Evolutionary conservation across 2,888 invertebrate genomes (phyloP).

Genomic region (Corythucha ciliata): DNA sequence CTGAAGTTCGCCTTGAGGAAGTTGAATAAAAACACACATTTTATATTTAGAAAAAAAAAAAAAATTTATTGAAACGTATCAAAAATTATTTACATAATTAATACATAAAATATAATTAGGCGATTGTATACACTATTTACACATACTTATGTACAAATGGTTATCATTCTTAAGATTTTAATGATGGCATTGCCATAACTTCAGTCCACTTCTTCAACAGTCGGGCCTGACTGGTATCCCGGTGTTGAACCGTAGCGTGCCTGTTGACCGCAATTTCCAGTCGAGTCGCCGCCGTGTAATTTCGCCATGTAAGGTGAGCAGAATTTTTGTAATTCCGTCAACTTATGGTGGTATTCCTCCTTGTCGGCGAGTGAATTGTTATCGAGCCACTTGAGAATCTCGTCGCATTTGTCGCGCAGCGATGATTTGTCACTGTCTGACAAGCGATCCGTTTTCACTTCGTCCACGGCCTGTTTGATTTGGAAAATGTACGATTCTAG

Average conservation of each 20-base stretch:
- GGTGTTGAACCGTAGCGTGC: no score
- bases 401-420: conserved; percentile 39
- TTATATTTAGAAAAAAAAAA: no score
- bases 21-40: no score
- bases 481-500: conserved; percentile 42
- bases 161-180: no score
- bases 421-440: conserved; percentile 41
- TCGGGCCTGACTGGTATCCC: conserved; percentile 44
- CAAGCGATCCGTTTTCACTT: conserved; percentile 40
- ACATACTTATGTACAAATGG: no score
- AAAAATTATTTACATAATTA: no score
- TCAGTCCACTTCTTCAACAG: conserved; percentile 45
- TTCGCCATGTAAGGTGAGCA: conserved; percentile 43
- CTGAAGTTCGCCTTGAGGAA: no score
- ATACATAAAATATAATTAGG: no score
- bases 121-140: no score
- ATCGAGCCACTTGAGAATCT: conserved; percentile 44
- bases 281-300: conserved; percentile 36
- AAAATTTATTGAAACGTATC: no score
- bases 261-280: conserved; percentile 22
- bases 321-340: conserved; percentile 42
- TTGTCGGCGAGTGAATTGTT: conserved; percentile 44
- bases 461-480: conserved; percentile 41
- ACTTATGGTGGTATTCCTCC: conserved; percentile 44
- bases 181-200: no score